Conservation (phyloP, 1,140 invertebrate species). For the Teleopsis dalmanni region DNA sequence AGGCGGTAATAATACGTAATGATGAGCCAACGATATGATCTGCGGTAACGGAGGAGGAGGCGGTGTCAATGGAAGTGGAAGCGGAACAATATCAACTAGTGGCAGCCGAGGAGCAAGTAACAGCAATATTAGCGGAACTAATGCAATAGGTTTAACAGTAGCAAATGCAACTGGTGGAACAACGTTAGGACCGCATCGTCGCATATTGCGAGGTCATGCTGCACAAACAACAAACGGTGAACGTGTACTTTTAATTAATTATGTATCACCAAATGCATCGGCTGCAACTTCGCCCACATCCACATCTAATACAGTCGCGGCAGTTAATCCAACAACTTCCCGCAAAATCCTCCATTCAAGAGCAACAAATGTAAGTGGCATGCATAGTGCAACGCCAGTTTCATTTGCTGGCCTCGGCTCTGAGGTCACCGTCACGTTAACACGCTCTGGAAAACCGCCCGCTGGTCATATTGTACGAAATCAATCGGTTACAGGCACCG, state of each 20-base stretch:
- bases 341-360: constrained; percentile 40
- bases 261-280: constrained; percentile 27
- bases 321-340: constrained; percentile 17
- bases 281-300: constrained; percentile 1
- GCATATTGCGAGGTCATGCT: constrained; percentile 35
- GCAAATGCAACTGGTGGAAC: constrained; percentile 6
- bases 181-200: constrained; percentile 20
- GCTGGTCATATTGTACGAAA: constrained; percentile 43
- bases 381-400: constrained; percentile 20
- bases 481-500: constrained; percentile 17
- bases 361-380: constrained; percentile 19
- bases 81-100: constrained; percentile 13
- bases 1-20: constrained; percentile 45
- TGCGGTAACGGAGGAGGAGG: constrained; percentile 32
- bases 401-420: constrained; percentile 40
- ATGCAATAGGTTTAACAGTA: constrained; percentile 11
- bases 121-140: constrained; percentile 14
- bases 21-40: constrained; percentile 45
- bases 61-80: constrained; percentile 14
- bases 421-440: constrained; percentile 39
- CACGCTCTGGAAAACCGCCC: constrained; percentile 35
- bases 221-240: constrained; percentile 39
- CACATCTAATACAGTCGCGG: constrained; percentile 3
- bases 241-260: constrained; percentile 39
- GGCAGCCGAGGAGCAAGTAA: constrained; percentile 11